Percentiles rank a stretch among this genome's conserved stretches.
These are phyloP conservation scores for Leistus spinibarbis DNA, from an alignment of 2,888 invertebrate genomes.

Conservation along the genomic window DNA sequence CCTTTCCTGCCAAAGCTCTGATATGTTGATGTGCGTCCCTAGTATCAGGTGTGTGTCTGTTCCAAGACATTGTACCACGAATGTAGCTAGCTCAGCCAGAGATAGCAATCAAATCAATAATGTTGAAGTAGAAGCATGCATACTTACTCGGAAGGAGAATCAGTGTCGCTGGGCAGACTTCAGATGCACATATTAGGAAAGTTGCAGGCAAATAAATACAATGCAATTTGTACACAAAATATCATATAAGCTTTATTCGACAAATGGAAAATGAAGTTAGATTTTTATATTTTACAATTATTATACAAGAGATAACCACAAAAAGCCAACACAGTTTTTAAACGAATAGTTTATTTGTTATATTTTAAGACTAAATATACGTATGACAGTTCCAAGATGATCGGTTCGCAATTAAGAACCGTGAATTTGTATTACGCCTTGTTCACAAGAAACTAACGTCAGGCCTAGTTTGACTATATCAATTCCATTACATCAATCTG, in stretches of 20 bases:
- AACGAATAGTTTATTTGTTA: constrained; percentile 14
- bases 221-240: constrained; percentile 32
- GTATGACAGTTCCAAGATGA: neutral
- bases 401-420: neutral
- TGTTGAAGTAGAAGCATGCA: too few species aligned
- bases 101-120: too few species aligned
- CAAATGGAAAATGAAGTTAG: constrained; percentile 22
- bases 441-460: constrained; percentile 1
- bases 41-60: too few species aligned
- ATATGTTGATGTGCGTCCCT: too few species aligned
- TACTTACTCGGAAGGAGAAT: neutral
- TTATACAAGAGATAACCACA: constrained; percentile 28
- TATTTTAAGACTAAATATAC: constrained; percentile 1
- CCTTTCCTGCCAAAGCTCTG: too few species aligned
- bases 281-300: constrained; percentile 14
- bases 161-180: neutral
- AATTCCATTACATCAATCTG: neutral
- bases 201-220: neutral
- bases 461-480: neutral
- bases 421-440: neutral
- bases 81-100: too few species aligned
- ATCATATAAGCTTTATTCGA: constrained; percentile 37
- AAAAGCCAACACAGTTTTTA: constrained; percentile 29
- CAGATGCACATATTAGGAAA: neutral
- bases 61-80: too few species aligned